Evolutionary conservation across 2,888 invertebrate species (phyloP), one percentile per base, ranked within the genome.

Genomic region (Campoplex nolae): DNA sequence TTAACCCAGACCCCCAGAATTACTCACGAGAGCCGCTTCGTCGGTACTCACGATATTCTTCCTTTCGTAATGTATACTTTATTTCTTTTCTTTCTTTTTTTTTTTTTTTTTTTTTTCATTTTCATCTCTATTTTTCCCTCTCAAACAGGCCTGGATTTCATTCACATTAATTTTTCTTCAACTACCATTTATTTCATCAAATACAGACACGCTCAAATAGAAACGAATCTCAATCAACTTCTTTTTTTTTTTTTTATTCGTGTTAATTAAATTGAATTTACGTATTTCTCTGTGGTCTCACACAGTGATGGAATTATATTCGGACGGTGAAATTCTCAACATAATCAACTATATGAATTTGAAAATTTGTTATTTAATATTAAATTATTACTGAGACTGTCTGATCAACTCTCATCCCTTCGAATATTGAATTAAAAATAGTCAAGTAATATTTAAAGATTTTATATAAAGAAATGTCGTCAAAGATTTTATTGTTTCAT

Each of bases 1-100:
- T 92, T 91, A 90, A 92, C 90, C 90, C 89, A 90, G 90, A 90
- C 89, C 90, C 81, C 58, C 56, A 28, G 79, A 70, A 90, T 88
- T 90, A 89, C 87, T 89, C 68, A 42, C 87, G 89, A 85, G 84
- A 83, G 88, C 89, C 86, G 84, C 77, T 38, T 67, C 62, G 71
- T 54, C 67, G 54, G 23, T 70, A 32, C 45, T 9, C 32, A 67
- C 56, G 42, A 70, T 42, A 28, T 65, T 51, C 42, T 32, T 54
- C 18, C 71, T 13, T 51, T 48, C 7, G 62, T 32, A 62, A 32
- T 62, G 62, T 16, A 62, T 32, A 62, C 62, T 62, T 62, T 62
- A 16, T 62, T 62, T 32, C 6, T 16, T 6, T 32, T 32, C 16
- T 62, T 62, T 2, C 32, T 62, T 32, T 6, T 16, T 6, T 32